Evolutionary conservation across 1,140 invertebrate species (phyloP), one percentile per base, ranked within the genome.

Genomic region (Habropoda laboriosa): DNA sequence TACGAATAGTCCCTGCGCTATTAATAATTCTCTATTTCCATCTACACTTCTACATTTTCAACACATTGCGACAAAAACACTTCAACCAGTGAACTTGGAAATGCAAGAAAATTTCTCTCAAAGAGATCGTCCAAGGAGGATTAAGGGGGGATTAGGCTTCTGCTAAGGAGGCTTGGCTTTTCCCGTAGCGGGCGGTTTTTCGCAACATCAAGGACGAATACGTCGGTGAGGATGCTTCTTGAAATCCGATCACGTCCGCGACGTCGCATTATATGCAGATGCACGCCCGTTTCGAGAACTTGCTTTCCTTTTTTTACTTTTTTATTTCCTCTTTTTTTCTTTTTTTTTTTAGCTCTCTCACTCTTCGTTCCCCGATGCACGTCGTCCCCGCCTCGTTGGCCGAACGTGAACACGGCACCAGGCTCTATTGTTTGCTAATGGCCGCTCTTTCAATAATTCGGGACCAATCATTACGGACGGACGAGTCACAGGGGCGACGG

Each of bases 191-290:
- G 27, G 5, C 8, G 51, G 49, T 63, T 81, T 70, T 57, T 53
- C 18, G 55, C 51, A n/a, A 67, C 21, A 35, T 27, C 51, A 61
- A 61, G 67, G 73, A 72, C 47, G 79, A 60, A 47, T 57, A 53
- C 35, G 32, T 7, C n/a, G 18, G 4, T 47, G 45, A 32, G 45
- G 30, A 61, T n/a, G 35, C 12, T 58, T 70, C 49, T 64, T 45
- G 42, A 79, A 82, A 79, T 75, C 80, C 64, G 75, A 72, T 82
- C 80, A 85, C 82, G 82, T 82, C n/a, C 45, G 42, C 57, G 51
- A 1, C 75, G 42, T 80, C 38, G 78, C 68, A 79, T 84, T 82
- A 82, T 82, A 82, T 82, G 80, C 76, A 82, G 76, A 82, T 82
- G 76, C 80, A 82, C 80, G 76, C 24, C 67, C 64, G 58, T 75